Evolutionary conservation across 23 tunicate species (phyloP).

Genomic region (Trididemnum nubilum): DNA sequence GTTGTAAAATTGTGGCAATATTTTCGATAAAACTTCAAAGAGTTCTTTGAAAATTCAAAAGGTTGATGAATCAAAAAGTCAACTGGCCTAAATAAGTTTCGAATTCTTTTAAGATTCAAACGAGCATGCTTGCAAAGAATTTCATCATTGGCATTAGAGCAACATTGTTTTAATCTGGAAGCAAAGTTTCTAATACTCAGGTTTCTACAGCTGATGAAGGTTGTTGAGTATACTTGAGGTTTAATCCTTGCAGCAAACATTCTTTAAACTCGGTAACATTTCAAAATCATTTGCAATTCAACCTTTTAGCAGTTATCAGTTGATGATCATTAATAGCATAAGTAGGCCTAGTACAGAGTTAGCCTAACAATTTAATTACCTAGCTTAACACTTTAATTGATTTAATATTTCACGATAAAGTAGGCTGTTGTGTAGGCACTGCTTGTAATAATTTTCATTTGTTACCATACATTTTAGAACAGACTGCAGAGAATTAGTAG

Average conservation of each 20-base stretch:
- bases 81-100: background rate
- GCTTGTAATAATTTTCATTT: too few relatives aligned
- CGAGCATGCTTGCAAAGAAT: too few relatives aligned
- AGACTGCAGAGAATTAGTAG: too few relatives aligned
- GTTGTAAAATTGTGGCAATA: background rate
- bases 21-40: background rate
- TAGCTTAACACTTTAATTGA: too few relatives aligned
- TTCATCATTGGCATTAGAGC: too few relatives aligned
- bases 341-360: too few relatives aligned
- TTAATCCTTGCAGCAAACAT: background rate
- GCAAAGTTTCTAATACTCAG: background rate
- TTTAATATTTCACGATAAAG: too few relatives aligned
- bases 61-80: background rate
- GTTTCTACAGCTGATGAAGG: background rate
- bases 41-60: background rate
- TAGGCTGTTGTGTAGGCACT: too few relatives aligned
- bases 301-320: too few relatives aligned
- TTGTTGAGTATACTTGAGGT: background rate
- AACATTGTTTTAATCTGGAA: slow-evolving; percentile 1
- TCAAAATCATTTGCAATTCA: background rate
- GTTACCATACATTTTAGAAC: too few relatives aligned
- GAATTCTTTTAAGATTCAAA: background rate
- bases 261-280: background rate
- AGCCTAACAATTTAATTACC: too few relatives aligned
- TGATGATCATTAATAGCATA: too few relatives aligned